phyloP scores from a whole-genome alignment of 2,888 invertebrate genomes.

The Ennomos fuscantarius region DNA sequence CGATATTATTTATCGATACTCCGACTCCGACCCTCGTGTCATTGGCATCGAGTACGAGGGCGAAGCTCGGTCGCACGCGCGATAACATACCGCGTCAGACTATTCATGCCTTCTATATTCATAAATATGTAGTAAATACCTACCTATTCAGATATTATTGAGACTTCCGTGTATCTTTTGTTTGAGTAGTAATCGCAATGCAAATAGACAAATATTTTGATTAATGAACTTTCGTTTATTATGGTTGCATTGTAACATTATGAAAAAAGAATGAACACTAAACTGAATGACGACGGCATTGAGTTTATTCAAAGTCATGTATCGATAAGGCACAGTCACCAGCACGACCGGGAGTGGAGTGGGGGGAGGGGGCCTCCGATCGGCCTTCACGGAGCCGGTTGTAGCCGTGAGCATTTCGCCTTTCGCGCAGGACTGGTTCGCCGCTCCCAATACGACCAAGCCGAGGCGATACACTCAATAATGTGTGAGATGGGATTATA shows the following conservation, averaged over 20 bases:
- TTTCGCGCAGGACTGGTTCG: constrained; percentile 76
- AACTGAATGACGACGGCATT: constrained; percentile 30
- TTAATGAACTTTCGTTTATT: too few relatives aligned
- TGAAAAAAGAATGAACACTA: constrained; percentile 2
- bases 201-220: background rate
- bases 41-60: constrained; percentile 79
- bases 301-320: constrained; percentile 45
- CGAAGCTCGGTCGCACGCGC: constrained; percentile 57
- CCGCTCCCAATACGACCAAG: constrained; percentile 65
- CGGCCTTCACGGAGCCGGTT: constrained; percentile 84
- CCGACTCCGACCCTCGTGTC: constrained; percentile 70
- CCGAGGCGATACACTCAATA: constrained; percentile 23
- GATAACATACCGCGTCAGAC: constrained; percentile 65
- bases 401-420: constrained; percentile 79
- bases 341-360: constrained; percentile 55
- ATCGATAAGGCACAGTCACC: constrained; percentile 69
- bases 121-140: too few relatives aligned
- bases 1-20: constrained; percentile 73
- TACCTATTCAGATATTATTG: constrained; percentile 3
- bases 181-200: background rate
- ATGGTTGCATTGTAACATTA: too few relatives aligned
- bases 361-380: constrained; percentile 63
- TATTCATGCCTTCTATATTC: constrained; percentile 48
- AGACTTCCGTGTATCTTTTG: constrained; percentile 6
- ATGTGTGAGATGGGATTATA: constrained; percentile 29